Evolutionary conservation across 2,113 vertebrate species (phyloP), one percentile per base, ranked within the genome.

Genomic region (Phoxinus phoxinus): DNA sequence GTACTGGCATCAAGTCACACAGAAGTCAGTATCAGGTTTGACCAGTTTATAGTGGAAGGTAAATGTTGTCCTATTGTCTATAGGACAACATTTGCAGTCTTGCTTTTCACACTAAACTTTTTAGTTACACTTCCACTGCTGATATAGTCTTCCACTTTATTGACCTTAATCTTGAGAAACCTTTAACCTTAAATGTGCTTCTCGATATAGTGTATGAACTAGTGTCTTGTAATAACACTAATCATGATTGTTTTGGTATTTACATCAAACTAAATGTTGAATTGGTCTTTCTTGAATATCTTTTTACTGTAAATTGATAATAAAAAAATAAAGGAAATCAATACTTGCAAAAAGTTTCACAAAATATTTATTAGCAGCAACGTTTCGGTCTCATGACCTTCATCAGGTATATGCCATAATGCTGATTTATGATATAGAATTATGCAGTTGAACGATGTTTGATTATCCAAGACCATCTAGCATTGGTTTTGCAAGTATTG

Each of bases 211-310:
- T 53, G 1, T 53, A 17, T 19, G 51, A 67, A 32, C 27, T 7
- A 41, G 1, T 2, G 19, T 23, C 41, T 15, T 2, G 10, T 73
- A 44, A 73, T 21, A 73, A 44, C 37, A 73, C 37, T 25, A 73
- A 73, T 73, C 41, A 46, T 73, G 23, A 73, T 73, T 73, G 41
- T 46, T 74, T 74, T 74, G 37, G 21, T 74, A 25, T 44, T 46
- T 11, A 25, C 21, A 73, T 73, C 37, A 73, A 73, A 41, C 37
- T 44, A 13, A 46, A 46, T 41, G 23, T 17, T 11, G 17, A 7
- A 4, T 46, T 46, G 1, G 25, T 74, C 23, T 25, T 12, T 7
- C 35, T 41, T 44, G 4, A 74, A 27, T 74, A 37, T 74, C 71
- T 44, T 46, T 48, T 53, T 19, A 2, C 51, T 53, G 5, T n/a